A percentile compares a stretch with the other conserved stretches of the same genome.
Evolutionary conservation across 2,888 invertebrate species (phyloP).

Genomic region (Epiblema foenella): DNA sequence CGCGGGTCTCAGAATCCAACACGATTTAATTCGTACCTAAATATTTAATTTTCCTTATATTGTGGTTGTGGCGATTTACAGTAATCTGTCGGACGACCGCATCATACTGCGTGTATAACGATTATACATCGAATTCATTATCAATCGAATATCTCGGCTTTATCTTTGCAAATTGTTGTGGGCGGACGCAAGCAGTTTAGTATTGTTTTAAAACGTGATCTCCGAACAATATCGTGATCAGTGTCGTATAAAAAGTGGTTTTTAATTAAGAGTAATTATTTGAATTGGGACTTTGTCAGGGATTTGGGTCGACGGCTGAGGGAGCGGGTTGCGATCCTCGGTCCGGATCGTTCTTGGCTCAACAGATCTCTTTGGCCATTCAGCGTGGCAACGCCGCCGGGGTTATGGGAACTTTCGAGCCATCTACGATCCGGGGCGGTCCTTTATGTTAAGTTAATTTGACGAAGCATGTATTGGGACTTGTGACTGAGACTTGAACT

Average conservation of each 20-base stretch:
- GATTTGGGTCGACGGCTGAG: too few species aligned
- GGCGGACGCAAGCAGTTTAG: not conserved
- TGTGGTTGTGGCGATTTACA: slow-evolving; percentile 1
- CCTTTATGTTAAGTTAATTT: too few species aligned
- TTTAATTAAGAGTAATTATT: not conserved
- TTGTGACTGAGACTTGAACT: not conserved
- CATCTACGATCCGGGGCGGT: too few species aligned
- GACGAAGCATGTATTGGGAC: too few species aligned
- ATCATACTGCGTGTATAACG: not conserved
- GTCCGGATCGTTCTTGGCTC: too few species aligned
- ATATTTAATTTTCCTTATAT: not conserved
- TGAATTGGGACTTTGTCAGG: too few species aligned
- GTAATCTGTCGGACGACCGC: not conserved
- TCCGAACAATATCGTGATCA: not conserved
- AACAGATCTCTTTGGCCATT: too few species aligned
- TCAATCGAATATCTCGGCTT: slow-evolving; percentile 15
- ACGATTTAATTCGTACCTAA: too few species aligned
- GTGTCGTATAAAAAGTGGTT: not conserved
- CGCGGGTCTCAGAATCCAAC: too few species aligned
- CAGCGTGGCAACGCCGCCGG: too few species aligned
- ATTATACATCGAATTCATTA: slow-evolving; percentile 5
- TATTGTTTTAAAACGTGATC: not conserved
- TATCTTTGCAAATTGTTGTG: slow-evolving; percentile 2
- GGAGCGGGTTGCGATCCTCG: too few species aligned
- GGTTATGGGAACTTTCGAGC: too few species aligned